Evolutionary conservation across 2,888 invertebrate species (phyloP).

Genomic region (Thereva unica): DNA sequence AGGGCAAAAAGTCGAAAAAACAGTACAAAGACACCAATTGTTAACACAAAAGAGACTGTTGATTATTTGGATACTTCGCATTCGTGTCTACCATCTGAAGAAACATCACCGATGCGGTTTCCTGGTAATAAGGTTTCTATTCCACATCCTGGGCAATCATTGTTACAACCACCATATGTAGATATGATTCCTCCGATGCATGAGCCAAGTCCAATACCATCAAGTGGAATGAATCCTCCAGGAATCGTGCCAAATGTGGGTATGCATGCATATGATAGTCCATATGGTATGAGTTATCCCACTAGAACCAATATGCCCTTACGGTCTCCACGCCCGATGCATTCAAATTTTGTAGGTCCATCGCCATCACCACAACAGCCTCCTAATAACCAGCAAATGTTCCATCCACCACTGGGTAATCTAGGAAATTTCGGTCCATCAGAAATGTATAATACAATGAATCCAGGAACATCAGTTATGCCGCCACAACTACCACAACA

Average conservation of each 20-base stretch:
- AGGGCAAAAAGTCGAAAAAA: constrained; percentile 69
- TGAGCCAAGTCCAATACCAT: constrained; percentile 40
- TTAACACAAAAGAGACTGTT: constrained; percentile 46
- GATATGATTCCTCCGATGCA: constrained; percentile 43
- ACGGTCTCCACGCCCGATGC: constrained; percentile 38
- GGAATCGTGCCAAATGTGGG: constrained; percentile 39
- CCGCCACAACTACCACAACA: constrained; percentile 20
- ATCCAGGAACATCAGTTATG: constrained; percentile 18
- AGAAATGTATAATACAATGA: constrained; percentile 39
- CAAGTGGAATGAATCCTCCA: constrained; percentile 35
- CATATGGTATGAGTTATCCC: constrained; percentile 37
- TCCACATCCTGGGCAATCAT: constrained; percentile 38
- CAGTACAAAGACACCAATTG: constrained; percentile 49
- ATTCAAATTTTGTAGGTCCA: constrained; percentile 35
- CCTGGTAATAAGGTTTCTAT: constrained; percentile 40
- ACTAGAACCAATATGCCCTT: constrained; percentile 31
- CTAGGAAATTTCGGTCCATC: constrained; percentile 43
- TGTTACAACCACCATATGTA: constrained; percentile 40
- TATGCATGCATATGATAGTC: constrained; percentile 38
- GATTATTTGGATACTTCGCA: constrained; percentile 45
- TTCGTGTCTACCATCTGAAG: constrained; percentile 47
- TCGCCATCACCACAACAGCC: constrained; percentile 40
- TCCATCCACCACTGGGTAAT: constrained; percentile 35
- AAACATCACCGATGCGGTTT: constrained; percentile 51
- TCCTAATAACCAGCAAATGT: constrained; percentile 40